Evolutionary conservation across 2,888 invertebrate species (phyloP), one percentile per base, ranked within the genome.

Genomic region (Agonopterix subpropinquella): DNA sequence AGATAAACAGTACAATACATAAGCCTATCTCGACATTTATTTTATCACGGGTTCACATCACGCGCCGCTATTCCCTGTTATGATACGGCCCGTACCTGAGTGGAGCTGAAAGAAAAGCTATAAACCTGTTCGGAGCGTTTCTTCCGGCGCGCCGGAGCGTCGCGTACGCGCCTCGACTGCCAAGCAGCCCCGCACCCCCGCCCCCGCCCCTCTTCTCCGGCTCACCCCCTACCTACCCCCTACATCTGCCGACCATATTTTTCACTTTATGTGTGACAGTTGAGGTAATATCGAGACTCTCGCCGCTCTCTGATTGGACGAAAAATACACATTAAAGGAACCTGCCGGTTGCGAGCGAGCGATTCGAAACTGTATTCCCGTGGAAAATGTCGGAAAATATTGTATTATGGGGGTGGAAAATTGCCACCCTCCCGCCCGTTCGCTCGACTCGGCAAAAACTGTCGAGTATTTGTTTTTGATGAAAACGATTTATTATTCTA

Each of bases 251-350:
- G 87, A 89, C 89, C 89, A 89, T 89, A 89, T 89, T 89, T 89
- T 88, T 89, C 89, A 89, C 89, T 89, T 89, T 89, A 89, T 89
- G 89, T 89, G 89, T 89, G 89, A 89, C 89, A 89, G 89, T 89
- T 89, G 89, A 89, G 89, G 89, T 89, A 89, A 89, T 89, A 89
- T 89, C 89, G 89, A 88, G 89, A 84, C 84, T 87, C 86, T 85
- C 80, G 84, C 88, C 85, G 86, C 76, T 80, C 86, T 84, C 86
- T 89, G 89, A 89, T 89, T 89, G 89, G 89, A 84, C 89, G 89
- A 89, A 89, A 89, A 89, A 89, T 89, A 86, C 82, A 89, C 89
- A 89, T 89, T 89, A 89, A 89, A 88, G 88, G 83, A 89, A 86
- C 85, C 86, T 86, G 85, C 81, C 74, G 82, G 77, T 75, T 77